A percentile compares a stretch with the other conserved stretches of the same genome.
These are phyloP conservation scores for Pseudomyrmex concolor DNA, from an alignment of 1,140 invertebrate genomes.

Conservation along the genomic window DNA sequence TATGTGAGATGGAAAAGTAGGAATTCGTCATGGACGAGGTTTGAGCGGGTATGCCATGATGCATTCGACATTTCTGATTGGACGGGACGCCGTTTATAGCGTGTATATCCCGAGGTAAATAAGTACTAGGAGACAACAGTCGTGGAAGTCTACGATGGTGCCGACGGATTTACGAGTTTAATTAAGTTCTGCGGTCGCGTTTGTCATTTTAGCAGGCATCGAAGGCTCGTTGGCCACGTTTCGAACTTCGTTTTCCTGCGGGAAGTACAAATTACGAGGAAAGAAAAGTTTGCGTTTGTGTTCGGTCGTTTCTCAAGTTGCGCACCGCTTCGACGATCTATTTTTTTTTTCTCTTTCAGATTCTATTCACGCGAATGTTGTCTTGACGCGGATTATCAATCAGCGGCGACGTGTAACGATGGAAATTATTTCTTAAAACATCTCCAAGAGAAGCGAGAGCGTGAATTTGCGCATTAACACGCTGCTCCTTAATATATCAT, in stretches of 20 bases:
- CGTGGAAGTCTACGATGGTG: constrained; percentile 69
- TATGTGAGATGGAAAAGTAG: constrained; percentile 14
- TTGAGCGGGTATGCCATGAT: constrained; percentile 16
- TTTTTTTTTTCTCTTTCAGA: background rate
- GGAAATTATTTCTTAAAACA: background rate
- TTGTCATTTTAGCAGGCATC: constrained; percentile 81
- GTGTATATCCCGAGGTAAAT: constrained; percentile 68
- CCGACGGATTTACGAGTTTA: constrained; percentile 82
- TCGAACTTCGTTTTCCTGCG: constrained; percentile 48
- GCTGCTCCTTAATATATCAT: constrained; percentile 38
- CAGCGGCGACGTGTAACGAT: background rate
- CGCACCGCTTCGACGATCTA: background rate
- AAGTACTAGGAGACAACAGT: constrained; percentile 73
- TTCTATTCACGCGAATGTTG: background rate
- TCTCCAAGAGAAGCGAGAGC: background rate
- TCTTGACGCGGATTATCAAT: background rate
- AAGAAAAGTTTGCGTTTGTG: constrained; percentile 29
- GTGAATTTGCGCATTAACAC: background rate
- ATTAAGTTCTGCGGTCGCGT: constrained; percentile 84
- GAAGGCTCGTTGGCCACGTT: constrained; percentile 77
- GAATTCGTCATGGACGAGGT: constrained; percentile 1
- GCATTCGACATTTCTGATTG: constrained; percentile 56
- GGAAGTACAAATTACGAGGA: constrained; percentile 42
- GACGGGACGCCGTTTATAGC: constrained; percentile 44
- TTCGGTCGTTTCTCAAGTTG: constrained; percentile 29